phyloP scores from a whole-genome alignment of 2,888 invertebrate genomes.

The Eupithecia insigniata region DNA sequence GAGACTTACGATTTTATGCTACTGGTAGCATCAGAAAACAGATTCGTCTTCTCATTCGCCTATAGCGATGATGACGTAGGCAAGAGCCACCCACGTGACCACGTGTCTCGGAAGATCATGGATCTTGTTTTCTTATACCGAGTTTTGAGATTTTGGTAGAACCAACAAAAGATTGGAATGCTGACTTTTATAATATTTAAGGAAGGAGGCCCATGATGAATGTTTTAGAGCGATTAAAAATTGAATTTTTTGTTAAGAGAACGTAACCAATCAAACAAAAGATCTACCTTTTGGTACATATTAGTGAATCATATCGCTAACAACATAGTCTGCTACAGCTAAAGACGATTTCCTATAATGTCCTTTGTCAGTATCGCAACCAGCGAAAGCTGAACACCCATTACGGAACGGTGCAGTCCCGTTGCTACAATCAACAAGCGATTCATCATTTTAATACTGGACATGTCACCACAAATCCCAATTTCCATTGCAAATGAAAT shows the following conservation, averaged over 20 bases:
- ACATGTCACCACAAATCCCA: conserved; percentile 79
- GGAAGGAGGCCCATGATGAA: neutral
- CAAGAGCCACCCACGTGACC: too few species aligned
- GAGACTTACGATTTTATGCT: too few species aligned
- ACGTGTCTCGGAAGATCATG: too few species aligned
- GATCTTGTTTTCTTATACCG: too few species aligned
- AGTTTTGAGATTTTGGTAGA: neutral
- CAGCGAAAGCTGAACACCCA: conserved; percentile 24
- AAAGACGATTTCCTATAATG: neutral
- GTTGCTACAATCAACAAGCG: conserved; percentile 71
- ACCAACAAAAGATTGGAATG: neutral
- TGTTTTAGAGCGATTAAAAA: neutral
- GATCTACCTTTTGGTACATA: neutral
- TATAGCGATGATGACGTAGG: too few species aligned
- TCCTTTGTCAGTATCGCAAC: conserved; percentile 3
- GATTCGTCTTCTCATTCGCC: too few species aligned
- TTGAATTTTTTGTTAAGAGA: neutral
- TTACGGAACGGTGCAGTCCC: conserved; percentile 40
- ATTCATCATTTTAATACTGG: conserved; percentile 82
- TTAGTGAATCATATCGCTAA: neutral
- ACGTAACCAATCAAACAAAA: neutral
- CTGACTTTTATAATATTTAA: neutral
- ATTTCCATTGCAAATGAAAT: conserved; percentile 82
- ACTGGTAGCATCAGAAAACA: too few species aligned
- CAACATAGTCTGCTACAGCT: neutral